Evolutionary conservation across 1,140 invertebrate genomes (phyloP).

Genomic region (Berghia stephanieae): DNA sequence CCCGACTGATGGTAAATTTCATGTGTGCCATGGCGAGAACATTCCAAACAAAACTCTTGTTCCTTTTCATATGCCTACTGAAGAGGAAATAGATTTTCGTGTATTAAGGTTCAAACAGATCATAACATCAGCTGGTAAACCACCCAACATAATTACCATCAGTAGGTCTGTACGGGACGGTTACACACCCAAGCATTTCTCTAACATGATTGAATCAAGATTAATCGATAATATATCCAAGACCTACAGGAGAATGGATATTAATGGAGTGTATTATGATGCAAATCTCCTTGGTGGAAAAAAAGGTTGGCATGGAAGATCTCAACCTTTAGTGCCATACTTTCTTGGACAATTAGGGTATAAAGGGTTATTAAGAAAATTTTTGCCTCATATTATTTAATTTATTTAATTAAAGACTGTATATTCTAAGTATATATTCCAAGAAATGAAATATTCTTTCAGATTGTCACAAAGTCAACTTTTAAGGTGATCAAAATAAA

Average conservation of each 20-base stretch:
- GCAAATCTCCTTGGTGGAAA: constrained; percentile 51
- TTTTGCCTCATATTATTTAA: too few species aligned
- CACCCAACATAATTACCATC: constrained; percentile 42
- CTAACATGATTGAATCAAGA: constrained; percentile 39
- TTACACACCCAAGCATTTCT: constrained; percentile 47
- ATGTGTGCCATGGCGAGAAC: constrained; percentile 49
- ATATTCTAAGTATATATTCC: too few species aligned
- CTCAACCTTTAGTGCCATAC: neutral
- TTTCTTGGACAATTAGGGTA: neutral
- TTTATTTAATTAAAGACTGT: too few species aligned
- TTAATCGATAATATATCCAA: constrained; percentile 35
- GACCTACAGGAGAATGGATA: constrained; percentile 33
- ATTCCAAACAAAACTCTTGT: constrained; percentile 42
- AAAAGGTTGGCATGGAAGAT: constrained; percentile 46
- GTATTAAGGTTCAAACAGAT: constrained; percentile 36
- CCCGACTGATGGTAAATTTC: constrained; percentile 19
- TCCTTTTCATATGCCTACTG: constrained; percentile 42
- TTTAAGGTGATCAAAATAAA: too few species aligned
- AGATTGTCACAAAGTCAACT: too few species aligned
- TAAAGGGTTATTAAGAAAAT: neutral
- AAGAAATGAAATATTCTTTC: too few species aligned
- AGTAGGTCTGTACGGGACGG: constrained; percentile 55
- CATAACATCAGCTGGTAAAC: constrained; percentile 18
- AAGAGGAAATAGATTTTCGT: constrained; percentile 37
- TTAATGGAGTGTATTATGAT: constrained; percentile 44